Evolutionary conservation across 2,888 invertebrate species (phyloP), one percentile per base, ranked within the genome.

Genomic region (Trichogramma dendrolimi): DNA sequence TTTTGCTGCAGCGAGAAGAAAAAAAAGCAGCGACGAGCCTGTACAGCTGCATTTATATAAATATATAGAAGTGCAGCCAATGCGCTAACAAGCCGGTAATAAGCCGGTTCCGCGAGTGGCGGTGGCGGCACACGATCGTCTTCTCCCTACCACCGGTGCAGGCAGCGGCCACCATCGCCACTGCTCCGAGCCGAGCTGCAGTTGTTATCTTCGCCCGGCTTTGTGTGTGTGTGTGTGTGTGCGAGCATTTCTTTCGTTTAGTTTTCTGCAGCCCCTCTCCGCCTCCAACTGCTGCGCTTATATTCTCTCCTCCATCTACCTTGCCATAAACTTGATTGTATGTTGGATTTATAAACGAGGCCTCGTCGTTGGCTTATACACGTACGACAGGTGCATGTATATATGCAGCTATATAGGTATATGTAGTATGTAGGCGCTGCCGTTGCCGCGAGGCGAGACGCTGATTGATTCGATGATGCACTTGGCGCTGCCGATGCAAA

Each of bases 341-440:
- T 73, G 74, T 73, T 74, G 75, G 75, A 76, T 76, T 76, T 76
- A 76, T 72, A 75, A 76, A 75, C 74, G 73, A 75, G 73, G 71
- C 60, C 60, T 56, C 59, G 55, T 58, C 58, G 10, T n/a, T n/a
- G 27, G 27, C 27, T 27, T 27, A 27, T 27, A 27, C 27, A 27
- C 27, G 27, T 27, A 27, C 27, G 27, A 27, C 27, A 27, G 27
- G 27, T 27, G 27, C 27, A 27, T 27, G 27, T 27, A 27, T 27
- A 27, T 27, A 27, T 27, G 27, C 27, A 27, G 27, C 27, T 27
- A 27, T 27, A 27, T 27, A 27, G 27, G 27, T 27, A 27, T 27
- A 27, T 27, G 27, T 27, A 27, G 27, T 27, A 27, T 2, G 27
- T 2, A 27, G 27, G 27, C 27, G 52, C 52, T 7, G 52, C 38